phyloP scores from a whole-genome alignment of 1,140 invertebrate genomes.

The Drosophila suzukii region DNA sequence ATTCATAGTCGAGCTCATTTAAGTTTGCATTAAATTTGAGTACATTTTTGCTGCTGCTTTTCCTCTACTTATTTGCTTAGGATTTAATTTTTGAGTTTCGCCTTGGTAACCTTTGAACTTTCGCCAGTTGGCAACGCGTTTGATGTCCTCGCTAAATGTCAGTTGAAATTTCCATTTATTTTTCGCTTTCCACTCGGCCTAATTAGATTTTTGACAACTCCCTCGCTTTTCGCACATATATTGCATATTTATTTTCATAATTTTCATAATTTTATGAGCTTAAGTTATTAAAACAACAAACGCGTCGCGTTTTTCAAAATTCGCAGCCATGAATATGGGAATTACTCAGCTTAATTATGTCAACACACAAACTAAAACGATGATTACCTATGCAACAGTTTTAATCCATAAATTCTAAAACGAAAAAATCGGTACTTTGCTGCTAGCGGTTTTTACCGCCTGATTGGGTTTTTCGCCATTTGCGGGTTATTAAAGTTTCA shows the following conservation, averaged over 20 bases:
- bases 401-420: conserved; percentile 58
- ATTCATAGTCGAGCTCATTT: conserved; percentile 60
- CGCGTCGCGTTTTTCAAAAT: conserved; percentile 36
- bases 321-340: conserved; percentile 48
- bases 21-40: conserved; percentile 58
- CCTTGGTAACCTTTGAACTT: conserved; percentile 70
- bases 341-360: conserved; percentile 61
- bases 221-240: conserved; percentile 5
- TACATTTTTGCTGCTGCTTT: conserved; percentile 65
- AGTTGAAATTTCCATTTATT: conserved; percentile 39
- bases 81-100: conserved; percentile 12
- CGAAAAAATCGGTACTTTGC: conserved; percentile 21
- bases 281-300: conserved; percentile 78
- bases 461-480: conserved; percentile 30
- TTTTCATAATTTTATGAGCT: conserved; percentile 78
- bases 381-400: conserved; percentile 72
- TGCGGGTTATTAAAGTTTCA: conserved; percentile 67
- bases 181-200: conserved; percentile 35
- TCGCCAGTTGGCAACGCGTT: conserved; percentile 29
- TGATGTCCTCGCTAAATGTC: conserved; percentile 53
- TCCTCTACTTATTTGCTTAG: conserved; percentile 69
- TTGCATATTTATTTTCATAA: conserved; percentile 78
- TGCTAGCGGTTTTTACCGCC: neutral
- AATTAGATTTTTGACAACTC: conserved; percentile 62
- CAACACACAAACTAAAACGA: conserved; percentile 42